These are phyloP conservation scores for Diabrotica virgifera DNA, from an alignment of 1,140 invertebrate species.

Conservation along the genomic window DNA sequence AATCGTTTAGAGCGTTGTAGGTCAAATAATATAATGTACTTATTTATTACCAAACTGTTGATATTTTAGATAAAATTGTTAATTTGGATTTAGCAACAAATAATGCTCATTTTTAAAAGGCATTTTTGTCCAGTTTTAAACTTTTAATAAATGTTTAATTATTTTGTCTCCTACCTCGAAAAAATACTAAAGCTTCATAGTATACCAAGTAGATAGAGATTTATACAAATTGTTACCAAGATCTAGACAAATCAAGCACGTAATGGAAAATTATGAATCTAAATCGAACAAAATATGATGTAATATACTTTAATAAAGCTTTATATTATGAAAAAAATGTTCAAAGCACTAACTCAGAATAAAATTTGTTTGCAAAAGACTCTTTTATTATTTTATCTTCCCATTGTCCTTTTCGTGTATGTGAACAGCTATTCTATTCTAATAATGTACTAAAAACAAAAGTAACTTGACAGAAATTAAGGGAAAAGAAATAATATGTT, in stretches of 20 bases:
- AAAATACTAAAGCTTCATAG: conserved; percentile 21
- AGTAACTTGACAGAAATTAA: too few species aligned
- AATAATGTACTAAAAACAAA: too few species aligned
- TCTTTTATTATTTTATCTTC: too few species aligned
- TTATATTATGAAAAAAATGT: conserved; percentile 37
- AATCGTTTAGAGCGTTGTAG: conserved; percentile 17
- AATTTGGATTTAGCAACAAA: conserved; percentile 12
- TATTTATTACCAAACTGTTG: conserved; percentile 29
- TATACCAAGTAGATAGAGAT: conserved; percentile 23
- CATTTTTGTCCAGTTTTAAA: conserved; percentile 6
- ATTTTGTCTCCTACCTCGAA: conserved; percentile 24
- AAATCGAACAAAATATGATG: conserved; percentile 24
- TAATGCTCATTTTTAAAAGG: conserved; percentile 18
- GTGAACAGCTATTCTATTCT: too few species aligned
- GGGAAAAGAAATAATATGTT: too few species aligned
- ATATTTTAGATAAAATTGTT: conserved; percentile 23
- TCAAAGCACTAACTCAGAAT: conserved; percentile 45
- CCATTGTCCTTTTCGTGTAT: too few species aligned
- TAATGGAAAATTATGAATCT: conserved; percentile 17
- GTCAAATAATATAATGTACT: conserved; percentile 17
- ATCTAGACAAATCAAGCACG: conserved; percentile 30
- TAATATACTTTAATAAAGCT: conserved; percentile 38
- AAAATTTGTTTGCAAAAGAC: conserved; percentile 42
- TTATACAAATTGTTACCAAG: conserved; percentile 35
- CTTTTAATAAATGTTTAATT: conserved; percentile 14